A percentile compares a stretch with the other conserved stretches of the same genome.
Conservation (phyloP, 2,113 vertebrate genomes). For the Neotragus moschatus region DNA sequence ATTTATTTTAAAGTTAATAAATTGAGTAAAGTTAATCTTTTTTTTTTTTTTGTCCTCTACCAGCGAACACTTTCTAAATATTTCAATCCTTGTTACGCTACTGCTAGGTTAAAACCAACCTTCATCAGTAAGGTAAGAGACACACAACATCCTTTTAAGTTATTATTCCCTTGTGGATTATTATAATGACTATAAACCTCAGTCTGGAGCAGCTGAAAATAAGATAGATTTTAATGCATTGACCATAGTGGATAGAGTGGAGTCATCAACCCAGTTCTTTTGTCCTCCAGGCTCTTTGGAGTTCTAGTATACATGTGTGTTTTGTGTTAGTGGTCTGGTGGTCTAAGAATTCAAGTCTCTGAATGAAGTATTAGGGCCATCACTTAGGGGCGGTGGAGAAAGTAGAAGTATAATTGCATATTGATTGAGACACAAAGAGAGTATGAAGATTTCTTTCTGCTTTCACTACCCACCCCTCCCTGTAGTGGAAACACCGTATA, state of each 20-base stretch:
- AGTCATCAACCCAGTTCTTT: background rate
- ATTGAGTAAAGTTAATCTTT: background rate
- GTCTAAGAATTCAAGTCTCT: background rate
- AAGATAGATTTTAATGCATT: background rate
- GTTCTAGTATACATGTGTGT: background rate
- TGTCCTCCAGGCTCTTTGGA: background rate
- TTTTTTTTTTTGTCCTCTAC: slow-evolving; percentile 41
- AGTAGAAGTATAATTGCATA: background rate
- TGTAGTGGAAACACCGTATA: background rate
- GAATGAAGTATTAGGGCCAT: background rate
- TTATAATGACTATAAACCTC: background rate
- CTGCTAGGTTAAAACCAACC: slow-evolving; percentile 96
- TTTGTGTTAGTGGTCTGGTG: background rate
- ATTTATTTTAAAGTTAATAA: background rate
- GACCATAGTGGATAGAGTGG: background rate
- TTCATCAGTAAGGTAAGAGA: slow-evolving; percentile 96
- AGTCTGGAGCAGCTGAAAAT: background rate
- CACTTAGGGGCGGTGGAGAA: background rate
- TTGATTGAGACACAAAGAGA: background rate
- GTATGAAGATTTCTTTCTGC: background rate
- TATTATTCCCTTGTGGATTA: background rate
- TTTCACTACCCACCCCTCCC: background rate
- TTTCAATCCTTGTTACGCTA: slow-evolving; percentile 99
- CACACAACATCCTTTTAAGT: background rate
- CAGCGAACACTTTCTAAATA: slow-evolving; percentile 95